Percentiles rank a stretch among this genome's conserved stretches.
phyloP scores from a whole-genome alignment of 2,113 vertebrate genomes.

The Clarias magur region DNA sequence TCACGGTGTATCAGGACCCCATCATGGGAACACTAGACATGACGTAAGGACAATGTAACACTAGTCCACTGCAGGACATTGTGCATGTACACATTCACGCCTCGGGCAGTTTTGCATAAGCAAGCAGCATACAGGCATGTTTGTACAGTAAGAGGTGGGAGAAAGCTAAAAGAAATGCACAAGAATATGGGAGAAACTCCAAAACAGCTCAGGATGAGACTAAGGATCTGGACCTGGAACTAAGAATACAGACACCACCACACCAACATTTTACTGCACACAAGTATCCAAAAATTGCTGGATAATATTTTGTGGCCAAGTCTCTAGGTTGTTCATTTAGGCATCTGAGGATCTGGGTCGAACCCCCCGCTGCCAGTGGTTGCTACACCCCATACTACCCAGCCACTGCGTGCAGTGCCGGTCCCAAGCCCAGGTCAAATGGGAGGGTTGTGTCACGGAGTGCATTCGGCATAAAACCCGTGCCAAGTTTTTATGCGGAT shows the following conservation, averaged over 20 bases:
- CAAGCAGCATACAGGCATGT: too few species aligned
- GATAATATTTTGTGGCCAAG: not conserved
- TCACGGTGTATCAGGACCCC: not conserved
- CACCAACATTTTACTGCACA: not conserved
- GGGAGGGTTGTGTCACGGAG: too few species aligned
- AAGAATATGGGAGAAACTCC: too few species aligned
- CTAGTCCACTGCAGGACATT: not conserved
- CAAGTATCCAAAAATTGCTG: not conserved
- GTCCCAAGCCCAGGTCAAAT: too few species aligned
- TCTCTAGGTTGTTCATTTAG: too few species aligned
- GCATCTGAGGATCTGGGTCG: too few species aligned
- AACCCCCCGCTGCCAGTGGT: too few species aligned
- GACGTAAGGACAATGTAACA: not conserved
- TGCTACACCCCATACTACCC: too few species aligned
- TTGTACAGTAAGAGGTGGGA: not conserved
- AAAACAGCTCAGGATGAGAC: not conserved
- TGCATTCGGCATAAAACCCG: not conserved
- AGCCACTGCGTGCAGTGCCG: too few species aligned
- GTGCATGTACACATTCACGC: not conserved
- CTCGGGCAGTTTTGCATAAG: not conserved
- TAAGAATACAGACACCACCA: not conserved
- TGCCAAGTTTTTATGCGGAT: too few species aligned
- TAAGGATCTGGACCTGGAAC: not conserved
- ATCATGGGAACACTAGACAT: not conserved
- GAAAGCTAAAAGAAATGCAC: not conserved